These are phyloP conservation scores for Zygogramma bicolorata DNA, from an alignment of 2,888 invertebrate genomes.

Conservation along the genomic window DNA sequence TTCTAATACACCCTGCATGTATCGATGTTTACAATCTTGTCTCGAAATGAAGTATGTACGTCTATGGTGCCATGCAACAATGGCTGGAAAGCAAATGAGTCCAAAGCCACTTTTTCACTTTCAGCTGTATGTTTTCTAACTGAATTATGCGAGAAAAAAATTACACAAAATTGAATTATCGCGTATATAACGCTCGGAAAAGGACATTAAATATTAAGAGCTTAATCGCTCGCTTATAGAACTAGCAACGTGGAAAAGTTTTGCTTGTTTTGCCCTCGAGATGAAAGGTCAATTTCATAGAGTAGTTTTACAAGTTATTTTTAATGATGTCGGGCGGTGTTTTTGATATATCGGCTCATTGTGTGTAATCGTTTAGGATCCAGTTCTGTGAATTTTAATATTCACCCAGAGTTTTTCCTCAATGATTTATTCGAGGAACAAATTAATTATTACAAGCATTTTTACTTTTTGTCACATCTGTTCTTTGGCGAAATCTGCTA, in stretches of 20 bases:
- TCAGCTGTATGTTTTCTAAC: no score
- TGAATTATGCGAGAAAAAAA: background rate
- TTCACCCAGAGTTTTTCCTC: background rate
- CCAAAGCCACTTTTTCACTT: no score
- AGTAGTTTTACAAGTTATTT: background rate
- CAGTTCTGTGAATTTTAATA: background rate
- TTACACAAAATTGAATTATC: background rate
- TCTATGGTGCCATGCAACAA: no score
- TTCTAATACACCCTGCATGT: no score
- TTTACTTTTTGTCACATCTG: no score
- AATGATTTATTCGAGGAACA: no score
- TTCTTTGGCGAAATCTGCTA: no score
- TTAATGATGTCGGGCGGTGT: background rate
- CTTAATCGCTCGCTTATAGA: background rate
- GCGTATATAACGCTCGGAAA: background rate
- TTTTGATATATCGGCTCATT: background rate
- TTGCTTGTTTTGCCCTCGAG: background rate
- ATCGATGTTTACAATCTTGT: no score
- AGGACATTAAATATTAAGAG: background rate
- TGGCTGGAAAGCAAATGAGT: no score
- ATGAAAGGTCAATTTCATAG: background rate
- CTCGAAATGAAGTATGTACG: no score
- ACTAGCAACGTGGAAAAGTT: background rate
- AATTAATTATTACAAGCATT: no score
- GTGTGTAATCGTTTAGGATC: background rate